Base-by-base conservation (phyloP, 2,888 invertebrate genomes). In the Epirrhoe tristata region DNA sequence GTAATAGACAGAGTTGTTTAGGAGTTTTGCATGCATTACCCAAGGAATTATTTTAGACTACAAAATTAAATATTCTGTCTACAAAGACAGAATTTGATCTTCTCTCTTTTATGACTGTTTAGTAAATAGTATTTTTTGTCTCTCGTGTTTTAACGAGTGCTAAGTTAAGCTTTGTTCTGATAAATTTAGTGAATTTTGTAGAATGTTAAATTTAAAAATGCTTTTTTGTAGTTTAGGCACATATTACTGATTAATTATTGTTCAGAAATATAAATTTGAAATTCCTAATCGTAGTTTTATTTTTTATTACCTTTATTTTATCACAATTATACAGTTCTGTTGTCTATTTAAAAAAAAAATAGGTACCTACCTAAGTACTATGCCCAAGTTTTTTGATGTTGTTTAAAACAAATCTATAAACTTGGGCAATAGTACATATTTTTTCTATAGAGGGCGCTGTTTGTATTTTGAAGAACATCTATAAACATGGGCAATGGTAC, bases 101-200 rank as follows among this genome's bases (percentile, higher is more conserved):
- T n/a, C n/a, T n/a, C n/a, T n/a, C 43, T 12, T 43, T 43, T 39
- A 2, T 43, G 43, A 43, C 8, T 12, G 7, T 48, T 1, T 5
- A 16, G 7, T 48, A 5, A 48, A 14, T 48, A 16, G 48, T 16
- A 14, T 48, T 48, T 48, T 48, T 46, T 34, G 66, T 70, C 46
- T 60, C 75, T 81, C 81, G 81, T 73, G 81, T 82, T 83, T 80
- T 83, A 83, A 81, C 78, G 81, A 77, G 78, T 66, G 46, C 63
- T 51, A 58, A 24, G 24, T 17, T 56, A 53, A 55, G 31, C 17
- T 43, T 39, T 10, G n/a, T 36, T 64, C 48, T 69, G 66, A 52
- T 66, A 63, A 12, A 52, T 54, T 68, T 62, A 67, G 64, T 69
- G 58, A 70, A 71, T 51, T 62, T 66, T 67, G 52, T 63, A 57